Evolutionary conservation across 2,113 vertebrate genomes (phyloP).

Genomic region (Tenrec ecaudatus): DNA sequence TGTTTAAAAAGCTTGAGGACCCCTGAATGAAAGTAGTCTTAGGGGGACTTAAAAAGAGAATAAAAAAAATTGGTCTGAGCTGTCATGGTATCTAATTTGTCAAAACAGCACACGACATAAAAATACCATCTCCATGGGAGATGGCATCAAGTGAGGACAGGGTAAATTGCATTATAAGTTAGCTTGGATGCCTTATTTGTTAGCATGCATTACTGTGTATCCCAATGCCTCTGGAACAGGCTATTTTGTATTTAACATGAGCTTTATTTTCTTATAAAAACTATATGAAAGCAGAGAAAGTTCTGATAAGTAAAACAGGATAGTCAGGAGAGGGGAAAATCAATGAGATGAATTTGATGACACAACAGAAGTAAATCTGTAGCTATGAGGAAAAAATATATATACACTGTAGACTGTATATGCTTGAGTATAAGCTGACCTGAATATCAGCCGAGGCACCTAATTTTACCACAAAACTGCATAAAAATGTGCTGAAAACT

Average conservation of each 20-base stretch:
- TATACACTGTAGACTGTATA: too few species aligned
- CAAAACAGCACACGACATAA: neutral
- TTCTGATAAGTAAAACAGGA: conserved; percentile 10
- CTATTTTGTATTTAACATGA: conserved; percentile 13
- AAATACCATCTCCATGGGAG: neutral
- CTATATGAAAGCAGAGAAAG: neutral
- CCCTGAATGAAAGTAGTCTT: neutral
- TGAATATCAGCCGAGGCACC: too few species aligned
- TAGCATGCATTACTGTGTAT: neutral
- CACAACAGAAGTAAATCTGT: neutral
- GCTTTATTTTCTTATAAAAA: neutral
- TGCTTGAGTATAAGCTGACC: too few species aligned
- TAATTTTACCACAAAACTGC: too few species aligned
- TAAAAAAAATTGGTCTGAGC: neutral
- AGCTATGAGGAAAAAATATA: conserved; percentile 26
- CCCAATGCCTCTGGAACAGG: neutral
- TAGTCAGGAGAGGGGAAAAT: neutral
- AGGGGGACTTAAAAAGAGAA: neutral
- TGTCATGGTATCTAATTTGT: neutral
- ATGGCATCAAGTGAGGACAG: neutral
- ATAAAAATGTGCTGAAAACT: too few species aligned
- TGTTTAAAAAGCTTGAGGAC: too few species aligned
- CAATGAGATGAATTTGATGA: neutral
- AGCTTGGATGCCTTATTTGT: neutral
- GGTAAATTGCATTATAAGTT: neutral